Conservation (phyloP, 2,888 invertebrate genomes). For the Lottia scabra region DNA sequence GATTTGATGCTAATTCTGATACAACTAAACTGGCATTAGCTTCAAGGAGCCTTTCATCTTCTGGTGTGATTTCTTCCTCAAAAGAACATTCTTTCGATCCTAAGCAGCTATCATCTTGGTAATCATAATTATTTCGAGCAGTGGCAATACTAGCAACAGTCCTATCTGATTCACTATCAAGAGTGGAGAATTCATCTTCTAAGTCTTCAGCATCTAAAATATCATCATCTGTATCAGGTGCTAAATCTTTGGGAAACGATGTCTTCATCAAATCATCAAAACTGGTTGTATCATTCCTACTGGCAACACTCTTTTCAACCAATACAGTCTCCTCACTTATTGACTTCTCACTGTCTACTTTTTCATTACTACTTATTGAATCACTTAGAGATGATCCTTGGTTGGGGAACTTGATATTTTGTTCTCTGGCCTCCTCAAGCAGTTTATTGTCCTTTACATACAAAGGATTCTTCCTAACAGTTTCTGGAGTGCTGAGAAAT, state of each 20-base stretch:
- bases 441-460: conserved; percentile 30
- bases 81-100: conserved; percentile 25
- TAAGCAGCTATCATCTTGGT: conserved; percentile 26
- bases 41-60: conserved; percentile 59
- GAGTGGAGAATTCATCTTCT: conserved; percentile 23
- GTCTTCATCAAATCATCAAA: conserved; percentile 48
- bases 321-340: conserved; percentile 19
- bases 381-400: conserved; percentile 20
- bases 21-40: conserved; percentile 75
- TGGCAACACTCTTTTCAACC: background rate
- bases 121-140: conserved; percentile 21
- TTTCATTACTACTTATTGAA: conserved; percentile 27
- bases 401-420: conserved; percentile 10
- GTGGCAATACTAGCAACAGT: conserved; percentile 6
- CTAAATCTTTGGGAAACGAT: conserved; percentile 43
- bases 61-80: conserved; percentile 41
- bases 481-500: conserved; percentile 21
- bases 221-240: conserved; percentile 24
- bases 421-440: conserved; percentile 29
- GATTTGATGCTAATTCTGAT: conserved; percentile 70
- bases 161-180: conserved; percentile 23
- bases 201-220: conserved; percentile 22
- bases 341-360: conserved; percentile 36
- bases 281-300: conserved; percentile 11
- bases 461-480: conserved; percentile 17